A percentile compares a stretch with the other conserved stretches of the same genome.
Evolutionary conservation across 2,797 vertebrate genomes (phyloP).

Genomic region (Chloroceryle inda): DNA sequence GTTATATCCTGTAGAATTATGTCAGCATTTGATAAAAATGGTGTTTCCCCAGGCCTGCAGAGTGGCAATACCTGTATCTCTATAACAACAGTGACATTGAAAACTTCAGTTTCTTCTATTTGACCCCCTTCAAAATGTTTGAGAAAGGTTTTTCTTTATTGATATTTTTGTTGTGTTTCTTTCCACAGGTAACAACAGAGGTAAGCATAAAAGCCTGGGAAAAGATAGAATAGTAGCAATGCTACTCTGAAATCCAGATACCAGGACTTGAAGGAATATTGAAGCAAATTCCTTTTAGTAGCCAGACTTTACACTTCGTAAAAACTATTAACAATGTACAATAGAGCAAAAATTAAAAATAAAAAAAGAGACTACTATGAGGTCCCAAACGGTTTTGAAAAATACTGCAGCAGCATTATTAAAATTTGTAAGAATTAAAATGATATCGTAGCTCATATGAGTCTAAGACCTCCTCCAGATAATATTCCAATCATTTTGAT

Average conservation of each 20-base stretch:
- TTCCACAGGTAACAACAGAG: neutral
- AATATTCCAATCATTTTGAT: neutral
- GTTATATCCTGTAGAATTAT: neutral
- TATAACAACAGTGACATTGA: neutral
- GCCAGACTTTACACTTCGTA: neutral
- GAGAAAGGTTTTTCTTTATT: neutral
- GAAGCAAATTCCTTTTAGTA: neutral
- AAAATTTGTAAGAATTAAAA: neutral
- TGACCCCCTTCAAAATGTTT: neutral
- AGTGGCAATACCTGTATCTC: neutral
- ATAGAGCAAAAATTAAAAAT: neutral
- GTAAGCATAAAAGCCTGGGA: neutral
- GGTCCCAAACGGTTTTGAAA: neutral
- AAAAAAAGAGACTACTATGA: neutral
- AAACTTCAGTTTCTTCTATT: neutral
- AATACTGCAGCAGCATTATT: neutral
- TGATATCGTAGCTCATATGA: neutral
- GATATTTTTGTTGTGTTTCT: neutral
- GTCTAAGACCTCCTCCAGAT: neutral
- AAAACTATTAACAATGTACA: neutral
- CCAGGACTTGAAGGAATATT: neutral
- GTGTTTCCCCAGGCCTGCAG: neutral
- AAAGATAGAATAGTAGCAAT: neutral
- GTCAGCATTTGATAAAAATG: neutral
- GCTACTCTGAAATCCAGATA: neutral